Evolutionary conservation across 1,140 invertebrate genomes (phyloP), one percentile per base, ranked within the genome.

Genomic region (Campodea augens): DNA sequence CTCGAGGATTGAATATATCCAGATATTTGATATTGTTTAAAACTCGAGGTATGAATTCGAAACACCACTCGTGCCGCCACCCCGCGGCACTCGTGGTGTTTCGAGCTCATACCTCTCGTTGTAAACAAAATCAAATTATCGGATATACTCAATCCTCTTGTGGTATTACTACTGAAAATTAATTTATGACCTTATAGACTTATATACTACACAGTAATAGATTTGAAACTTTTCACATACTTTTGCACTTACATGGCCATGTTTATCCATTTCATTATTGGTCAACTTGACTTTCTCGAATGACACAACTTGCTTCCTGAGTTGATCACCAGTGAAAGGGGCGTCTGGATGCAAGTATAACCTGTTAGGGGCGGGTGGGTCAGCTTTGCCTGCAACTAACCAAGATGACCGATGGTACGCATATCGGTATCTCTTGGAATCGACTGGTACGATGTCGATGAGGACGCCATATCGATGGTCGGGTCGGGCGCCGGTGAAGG

Each of bases 201-300:
- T n/a, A n/a, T n/a, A n/a, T n/a, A n/a, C n/a, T n/a, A n/a, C n/a
- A n/a, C n/a, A n/a, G n/a, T n/a, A n/a, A n/a, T n/a, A n/a, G n/a
- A n/a, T n/a, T n/a, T n/a, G n/a, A n/a, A n/a, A n/a, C n/a, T n/a
- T n/a, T n/a, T n/a, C n/a, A n/a, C n/a, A n/a, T n/a, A n/a, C n/a
- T n/a, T n/a, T n/a, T n/a, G n/a, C n/a, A 32, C 71, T 67, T 60
- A 78, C 75, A 61, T 77, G 73, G 52, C 73, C 74, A 52, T 65
- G 67, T 58, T 75, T 75, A 55, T 78, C 75, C 59, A 74, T 65
- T 55, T 75, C 72, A 56, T 78, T 80, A 56, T 79, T 80, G 43
- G 77, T 79, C 23, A 80, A 58, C 55, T 79, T 79, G 46, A 78
- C 67, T 57, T 79, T 79, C 57, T 80, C 76, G 57, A 79, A 79